Evolutionary conservation across 2,888 invertebrate species (phyloP).

Genomic region (Leptopilina myrica): DNA sequence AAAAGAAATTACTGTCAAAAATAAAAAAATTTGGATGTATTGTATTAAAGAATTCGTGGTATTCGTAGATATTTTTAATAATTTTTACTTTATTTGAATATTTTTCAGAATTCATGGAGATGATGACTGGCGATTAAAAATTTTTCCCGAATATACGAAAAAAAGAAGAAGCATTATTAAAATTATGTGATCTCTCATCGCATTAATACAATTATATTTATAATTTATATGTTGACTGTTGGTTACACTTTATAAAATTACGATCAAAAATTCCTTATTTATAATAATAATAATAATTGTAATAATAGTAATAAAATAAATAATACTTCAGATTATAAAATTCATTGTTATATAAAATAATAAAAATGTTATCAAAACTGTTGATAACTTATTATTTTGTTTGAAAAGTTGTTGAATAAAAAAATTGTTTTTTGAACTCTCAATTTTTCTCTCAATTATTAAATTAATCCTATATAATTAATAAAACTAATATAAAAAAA

Average conservation of each 20-base stretch:
- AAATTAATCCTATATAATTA: too few relatives aligned
- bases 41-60: too few relatives aligned
- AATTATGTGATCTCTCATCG: slow-evolving; percentile 3
- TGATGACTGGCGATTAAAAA: slow-evolving; percentile 87
- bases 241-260: neutral
- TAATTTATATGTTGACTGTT: slow-evolving; percentile 43
- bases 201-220: slow-evolving; percentile 23
- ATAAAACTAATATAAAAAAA: too few relatives aligned
- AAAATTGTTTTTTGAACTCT: neutral
- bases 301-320: too few relatives aligned
- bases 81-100: neutral
- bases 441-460: too few relatives aligned
- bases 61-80: neutral
- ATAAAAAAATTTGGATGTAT: too few relatives aligned
- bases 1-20: too few relatives aligned
- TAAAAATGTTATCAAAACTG: neutral
- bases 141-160: neutral
- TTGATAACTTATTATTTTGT: neutral
- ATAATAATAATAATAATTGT: too few relatives aligned
- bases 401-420: neutral
- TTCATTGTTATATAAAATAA: neutral
- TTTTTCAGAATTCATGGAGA: slow-evolving; percentile 86
- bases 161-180: neutral
- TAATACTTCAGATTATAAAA: too few relatives aligned
- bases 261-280: too few relatives aligned